Percentiles rank a stretch among this genome's conserved stretches.
Conservation (phyloP, 2,797 vertebrate species). For the Ataeniobius toweri region DNA sequence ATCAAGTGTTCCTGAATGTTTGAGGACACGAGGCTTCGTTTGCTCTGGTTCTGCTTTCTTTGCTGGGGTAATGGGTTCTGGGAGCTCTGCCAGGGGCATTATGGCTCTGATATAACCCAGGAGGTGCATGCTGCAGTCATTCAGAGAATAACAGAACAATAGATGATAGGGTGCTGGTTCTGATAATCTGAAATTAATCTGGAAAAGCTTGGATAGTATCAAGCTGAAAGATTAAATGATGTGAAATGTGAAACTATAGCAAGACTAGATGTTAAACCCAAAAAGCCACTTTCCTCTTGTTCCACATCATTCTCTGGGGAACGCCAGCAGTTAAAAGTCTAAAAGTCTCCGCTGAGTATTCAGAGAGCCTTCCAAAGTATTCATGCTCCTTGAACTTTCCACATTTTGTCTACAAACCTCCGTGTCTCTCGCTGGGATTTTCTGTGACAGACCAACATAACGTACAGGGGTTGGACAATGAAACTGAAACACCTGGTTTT, state of each 20-base stretch:
- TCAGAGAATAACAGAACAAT: slow-evolving; percentile 24
- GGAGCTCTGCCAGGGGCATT: slow-evolving; percentile 72
- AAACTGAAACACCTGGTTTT: too few species aligned
- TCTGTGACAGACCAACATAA: too few species aligned
- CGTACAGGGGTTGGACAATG: too few species aligned
- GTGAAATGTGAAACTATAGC: slow-evolving; percentile 24
- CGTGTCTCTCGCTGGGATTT: too few species aligned
- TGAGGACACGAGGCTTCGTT: not conserved
- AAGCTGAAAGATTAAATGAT: slow-evolving; percentile 7
- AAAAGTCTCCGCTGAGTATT: too few species aligned
- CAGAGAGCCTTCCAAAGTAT: not conserved
- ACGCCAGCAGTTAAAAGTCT: not conserved
- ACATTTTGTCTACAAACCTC: too few species aligned
- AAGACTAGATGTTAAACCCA: not conserved
- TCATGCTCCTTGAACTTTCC: too few species aligned
- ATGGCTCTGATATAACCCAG: slow-evolving; percentile 69
- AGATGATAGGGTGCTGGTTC: slow-evolving; percentile 9
- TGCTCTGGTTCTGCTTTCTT: slow-evolving; percentile 28
- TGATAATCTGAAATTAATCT: slow-evolving; percentile 12
- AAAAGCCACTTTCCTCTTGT: not conserved
- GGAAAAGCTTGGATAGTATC: slow-evolving; percentile 1
- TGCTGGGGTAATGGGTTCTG: slow-evolving; percentile 69
- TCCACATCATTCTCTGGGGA: not conserved
- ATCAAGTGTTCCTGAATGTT: not conserved
- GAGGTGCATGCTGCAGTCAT: slow-evolving; percentile 55